Conservation (phyloP, 2,797 vertebrate species). For the Sebastes glaucus region DNA sequence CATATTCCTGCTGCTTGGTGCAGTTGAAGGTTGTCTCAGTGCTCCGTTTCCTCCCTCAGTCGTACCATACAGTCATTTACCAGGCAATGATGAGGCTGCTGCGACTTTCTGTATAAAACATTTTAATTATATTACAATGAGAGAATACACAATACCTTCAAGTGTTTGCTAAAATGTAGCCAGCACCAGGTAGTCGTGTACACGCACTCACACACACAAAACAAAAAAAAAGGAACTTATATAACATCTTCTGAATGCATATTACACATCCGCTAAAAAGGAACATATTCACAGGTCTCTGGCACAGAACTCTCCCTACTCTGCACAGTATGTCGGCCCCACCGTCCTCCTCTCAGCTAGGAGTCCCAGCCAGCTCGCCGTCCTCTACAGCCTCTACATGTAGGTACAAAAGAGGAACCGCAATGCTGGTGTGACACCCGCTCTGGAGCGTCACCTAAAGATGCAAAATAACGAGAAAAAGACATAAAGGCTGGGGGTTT, state of each 20-base stretch:
- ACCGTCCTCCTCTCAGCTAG: conserved; percentile 18
- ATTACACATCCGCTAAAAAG: conserved; percentile 78
- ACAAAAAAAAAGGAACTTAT: conserved; percentile 72
- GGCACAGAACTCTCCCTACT: conserved; percentile 85
- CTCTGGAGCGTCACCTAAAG: neutral
- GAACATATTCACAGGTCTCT: conserved; percentile 86
- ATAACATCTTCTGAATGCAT: conserved; percentile 81
- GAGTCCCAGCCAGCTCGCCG: conserved; percentile 13
- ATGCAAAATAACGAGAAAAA: conserved; percentile 24
- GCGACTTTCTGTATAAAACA: conserved; percentile 87
- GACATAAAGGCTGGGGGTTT: conserved; percentile 1
- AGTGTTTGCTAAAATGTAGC: conserved; percentile 80
- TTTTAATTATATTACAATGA: conserved; percentile 93
- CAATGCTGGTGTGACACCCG: neutral
- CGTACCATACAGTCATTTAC: neutral
- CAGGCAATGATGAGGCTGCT: conserved; percentile 39
- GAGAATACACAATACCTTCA: conserved; percentile 86
- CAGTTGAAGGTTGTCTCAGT: neutral
- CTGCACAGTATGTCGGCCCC: conserved; percentile 55
- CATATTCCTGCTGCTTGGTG: conserved; percentile 40
- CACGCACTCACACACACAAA: conserved; percentile 60
- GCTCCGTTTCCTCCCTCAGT: neutral
- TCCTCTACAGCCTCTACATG: neutral
- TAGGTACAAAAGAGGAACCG: conserved; percentile 2
- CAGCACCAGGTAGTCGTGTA: conserved; percentile 81